These are phyloP conservation scores for Rhinichthys osculus DNA, from an alignment of 2,797 vertebrate genomes.

Conservation along the genomic window DNA sequence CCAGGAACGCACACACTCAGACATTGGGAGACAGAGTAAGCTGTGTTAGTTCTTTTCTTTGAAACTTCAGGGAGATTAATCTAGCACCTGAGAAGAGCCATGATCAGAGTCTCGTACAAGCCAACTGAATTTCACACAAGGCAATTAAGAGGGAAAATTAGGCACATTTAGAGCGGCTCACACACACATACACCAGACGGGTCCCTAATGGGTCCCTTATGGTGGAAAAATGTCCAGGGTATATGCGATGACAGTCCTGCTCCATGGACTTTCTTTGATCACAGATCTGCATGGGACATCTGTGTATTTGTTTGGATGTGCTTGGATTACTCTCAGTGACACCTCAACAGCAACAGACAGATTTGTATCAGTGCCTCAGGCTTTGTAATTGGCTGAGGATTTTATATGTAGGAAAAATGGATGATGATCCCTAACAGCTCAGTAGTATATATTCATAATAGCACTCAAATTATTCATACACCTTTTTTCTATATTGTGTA, in stretches of 20 bases:
- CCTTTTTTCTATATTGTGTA: background rate
- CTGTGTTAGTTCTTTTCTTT: slow-evolving; percentile 29
- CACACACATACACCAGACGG: slow-evolving; percentile 3
- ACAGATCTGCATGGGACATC: slow-evolving; percentile 29
- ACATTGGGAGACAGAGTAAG: background rate
- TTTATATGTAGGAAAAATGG: background rate
- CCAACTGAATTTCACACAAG: slow-evolving; percentile 52
- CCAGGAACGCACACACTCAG: slow-evolving; percentile 10
- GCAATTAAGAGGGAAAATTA: slow-evolving; percentile 57
- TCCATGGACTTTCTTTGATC: slow-evolving; percentile 39
- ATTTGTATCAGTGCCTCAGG: background rate
- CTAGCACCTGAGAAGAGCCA: slow-evolving; percentile 45
- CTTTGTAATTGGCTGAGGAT: background rate
- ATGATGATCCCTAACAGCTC: background rate
- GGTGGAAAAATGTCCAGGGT: slow-evolving; percentile 26
- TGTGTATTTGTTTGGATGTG: slow-evolving; percentile 30
- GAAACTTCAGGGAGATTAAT: slow-evolving; percentile 56
- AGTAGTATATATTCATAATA: background rate
- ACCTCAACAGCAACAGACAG: slow-evolving; percentile 21
- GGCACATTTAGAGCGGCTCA: slow-evolving; percentile 37
- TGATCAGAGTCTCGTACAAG: slow-evolving; percentile 51
- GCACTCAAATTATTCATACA: background rate
- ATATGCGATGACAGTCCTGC: slow-evolving; percentile 18
- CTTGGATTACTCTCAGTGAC: slow-evolving; percentile 14
- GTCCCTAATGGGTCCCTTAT: slow-evolving; percentile 22